Conservation (phyloP, 2,888 invertebrate species). For the Clivina fossor region DNA sequence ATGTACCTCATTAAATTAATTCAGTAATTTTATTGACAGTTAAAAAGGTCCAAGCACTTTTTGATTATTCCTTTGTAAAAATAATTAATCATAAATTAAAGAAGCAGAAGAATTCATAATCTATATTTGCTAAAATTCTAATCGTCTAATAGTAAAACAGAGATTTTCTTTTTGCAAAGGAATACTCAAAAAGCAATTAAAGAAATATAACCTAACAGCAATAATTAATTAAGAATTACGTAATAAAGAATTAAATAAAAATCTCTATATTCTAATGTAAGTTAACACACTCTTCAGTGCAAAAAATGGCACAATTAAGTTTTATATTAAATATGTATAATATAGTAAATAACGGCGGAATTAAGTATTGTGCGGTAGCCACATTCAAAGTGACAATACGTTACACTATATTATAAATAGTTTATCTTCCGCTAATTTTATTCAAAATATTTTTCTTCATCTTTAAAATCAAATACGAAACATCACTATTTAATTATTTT, state of each 20-base stretch:
- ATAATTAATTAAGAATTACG: too few species aligned
- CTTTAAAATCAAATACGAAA: too few species aligned
- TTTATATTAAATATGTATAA: slow-evolving; percentile 9
- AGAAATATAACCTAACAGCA: slow-evolving; percentile 26
- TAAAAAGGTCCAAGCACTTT: slow-evolving; percentile 9
- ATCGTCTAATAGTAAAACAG: too few species aligned
- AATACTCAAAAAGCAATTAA: slow-evolving; percentile 17
- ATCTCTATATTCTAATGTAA: slow-evolving; percentile 22
- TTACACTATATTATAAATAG: too few species aligned
- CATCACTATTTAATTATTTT: too few species aligned
- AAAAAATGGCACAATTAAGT: slow-evolving; percentile 29
- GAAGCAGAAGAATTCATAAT: background rate
- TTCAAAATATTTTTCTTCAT: too few species aligned
- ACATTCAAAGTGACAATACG: too few species aligned
- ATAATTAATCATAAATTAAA: slow-evolving; percentile 8
- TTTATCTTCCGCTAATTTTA: too few species aligned
- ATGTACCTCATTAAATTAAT: too few species aligned
- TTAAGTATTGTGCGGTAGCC: slow-evolving; percentile 23
- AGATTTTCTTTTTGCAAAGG: slow-evolving; percentile 17
- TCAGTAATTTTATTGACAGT: slow-evolving; percentile 23
- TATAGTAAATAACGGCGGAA: slow-evolving; percentile 17
- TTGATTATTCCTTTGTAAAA: slow-evolving; percentile 22
- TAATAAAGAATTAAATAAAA: slow-evolving; percentile 31
- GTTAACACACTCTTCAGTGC: slow-evolving; percentile 28
- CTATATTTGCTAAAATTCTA: too few species aligned